Percentiles rank a stretch among this genome's conserved stretches.
Evolutionary conservation across 2,797 vertebrate species (phyloP).

Genomic region (Sternotherus odoratus): DNA sequence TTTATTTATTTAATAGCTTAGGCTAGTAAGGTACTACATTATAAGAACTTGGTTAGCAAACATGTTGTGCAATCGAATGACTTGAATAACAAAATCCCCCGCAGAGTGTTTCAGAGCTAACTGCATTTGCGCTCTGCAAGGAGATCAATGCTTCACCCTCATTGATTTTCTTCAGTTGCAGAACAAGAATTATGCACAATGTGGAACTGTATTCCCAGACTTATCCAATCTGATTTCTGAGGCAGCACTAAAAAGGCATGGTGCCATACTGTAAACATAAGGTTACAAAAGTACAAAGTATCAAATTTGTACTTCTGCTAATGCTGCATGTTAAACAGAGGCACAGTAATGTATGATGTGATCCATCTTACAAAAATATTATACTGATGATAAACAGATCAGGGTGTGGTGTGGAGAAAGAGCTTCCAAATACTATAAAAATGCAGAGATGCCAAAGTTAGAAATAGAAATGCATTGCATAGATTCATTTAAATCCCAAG

Average conservation of each 20-base stretch:
- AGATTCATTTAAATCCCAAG: slow-evolving; percentile 50
- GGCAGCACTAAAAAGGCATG: slow-evolving; percentile 74
- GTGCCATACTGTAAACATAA: slow-evolving; percentile 70
- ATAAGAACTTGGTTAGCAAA: slow-evolving; percentile 80
- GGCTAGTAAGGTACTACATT: slow-evolving; percentile 66
- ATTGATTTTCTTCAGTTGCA: slow-evolving; percentile 80
- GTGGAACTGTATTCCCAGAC: slow-evolving; percentile 76
- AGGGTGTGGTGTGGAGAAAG: neutral
- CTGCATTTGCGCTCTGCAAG: slow-evolving; percentile 80
- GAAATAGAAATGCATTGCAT: slow-evolving; percentile 62
- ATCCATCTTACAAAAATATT: slow-evolving; percentile 39
- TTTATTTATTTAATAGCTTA: slow-evolving; percentile 56
- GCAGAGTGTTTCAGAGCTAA: slow-evolving; percentile 77
- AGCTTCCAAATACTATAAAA: slow-evolving; percentile 44
- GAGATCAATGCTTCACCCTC: slow-evolving; percentile 81
- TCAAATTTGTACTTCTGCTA: slow-evolving; percentile 59
- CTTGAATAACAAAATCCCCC: slow-evolving; percentile 83
- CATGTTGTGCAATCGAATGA: slow-evolving; percentile 70
- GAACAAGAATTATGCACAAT: slow-evolving; percentile 77
- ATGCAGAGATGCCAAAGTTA: slow-evolving; percentile 41
- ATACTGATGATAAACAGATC: neutral
- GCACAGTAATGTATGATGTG: neutral
- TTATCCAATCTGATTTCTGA: slow-evolving; percentile 79
- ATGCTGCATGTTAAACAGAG: slow-evolving; percentile 64
- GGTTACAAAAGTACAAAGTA: slow-evolving; percentile 72